Evolutionary conservation across 1,140 invertebrate genomes (phyloP).

Genomic region (Diorhabda sublineata): DNA sequence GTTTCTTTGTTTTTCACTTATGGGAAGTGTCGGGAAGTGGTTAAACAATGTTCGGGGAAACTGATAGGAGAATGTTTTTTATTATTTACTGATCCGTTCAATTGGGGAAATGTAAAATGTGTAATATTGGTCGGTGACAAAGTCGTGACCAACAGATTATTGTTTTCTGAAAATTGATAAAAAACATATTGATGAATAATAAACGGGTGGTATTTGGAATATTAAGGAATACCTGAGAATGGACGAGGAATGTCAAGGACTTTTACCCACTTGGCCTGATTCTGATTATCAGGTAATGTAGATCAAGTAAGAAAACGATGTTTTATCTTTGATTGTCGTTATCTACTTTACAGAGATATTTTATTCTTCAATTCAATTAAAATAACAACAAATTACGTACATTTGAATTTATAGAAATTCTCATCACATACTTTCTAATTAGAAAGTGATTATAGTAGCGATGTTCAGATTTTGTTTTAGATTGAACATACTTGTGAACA

Average conservation of each 20-base stretch:
- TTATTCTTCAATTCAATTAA: too few relatives aligned
- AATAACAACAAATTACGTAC: too few relatives aligned
- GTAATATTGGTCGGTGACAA: background rate
- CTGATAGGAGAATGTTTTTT: background rate
- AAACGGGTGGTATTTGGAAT: background rate
- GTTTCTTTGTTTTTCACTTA: background rate
- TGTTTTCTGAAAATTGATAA: background rate
- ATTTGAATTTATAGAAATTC: too few relatives aligned
- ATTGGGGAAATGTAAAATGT: background rate
- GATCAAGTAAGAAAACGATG: background rate
- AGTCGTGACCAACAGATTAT: background rate
- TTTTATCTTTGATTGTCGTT: background rate
- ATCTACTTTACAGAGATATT: too few relatives aligned
- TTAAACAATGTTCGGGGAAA: background rate
- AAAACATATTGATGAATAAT: background rate
- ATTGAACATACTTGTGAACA: too few relatives aligned
- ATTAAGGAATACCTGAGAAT: background rate
- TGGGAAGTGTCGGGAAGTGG: background rate
- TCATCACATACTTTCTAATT: too few relatives aligned
- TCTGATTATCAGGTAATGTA: conserved; percentile 15
- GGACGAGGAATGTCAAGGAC: conserved; percentile 4
- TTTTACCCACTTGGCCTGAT: conserved; percentile 15
- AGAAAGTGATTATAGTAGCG: too few relatives aligned
- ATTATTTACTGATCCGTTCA: background rate
- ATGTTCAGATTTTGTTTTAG: too few relatives aligned